A percentile compares a stretch with the other conserved stretches of the same genome.
These are phyloP conservation scores for Syngnathus acus DNA, from an alignment of 2,797 vertebrate species.

Conservation along the genomic window DNA sequence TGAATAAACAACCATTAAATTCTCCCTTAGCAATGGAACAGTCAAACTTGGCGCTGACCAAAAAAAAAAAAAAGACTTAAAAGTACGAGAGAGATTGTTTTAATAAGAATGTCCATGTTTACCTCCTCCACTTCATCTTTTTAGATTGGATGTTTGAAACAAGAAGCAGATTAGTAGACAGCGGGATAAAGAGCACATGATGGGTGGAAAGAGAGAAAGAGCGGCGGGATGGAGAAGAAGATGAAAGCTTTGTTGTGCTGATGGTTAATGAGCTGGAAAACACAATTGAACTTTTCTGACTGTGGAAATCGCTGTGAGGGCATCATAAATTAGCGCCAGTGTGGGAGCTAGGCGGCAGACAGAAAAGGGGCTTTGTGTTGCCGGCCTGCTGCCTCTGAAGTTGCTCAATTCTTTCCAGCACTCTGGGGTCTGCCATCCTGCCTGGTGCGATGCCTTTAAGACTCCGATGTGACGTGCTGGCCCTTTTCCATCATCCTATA, in stretches of 20 bases:
- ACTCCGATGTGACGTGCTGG: not conserved
- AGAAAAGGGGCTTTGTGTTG: conserved; percentile 73
- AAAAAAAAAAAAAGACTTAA: conserved; percentile 30
- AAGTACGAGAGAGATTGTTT: conserved; percentile 23
- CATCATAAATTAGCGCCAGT: conserved; percentile 78
- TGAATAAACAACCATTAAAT: conserved; percentile 80
- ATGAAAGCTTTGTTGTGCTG: conserved; percentile 76
- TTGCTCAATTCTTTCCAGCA: conserved; percentile 21
- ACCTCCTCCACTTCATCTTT: conserved; percentile 33
- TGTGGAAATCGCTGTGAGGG: conserved; percentile 81
- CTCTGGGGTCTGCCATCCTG: conserved; percentile 5
- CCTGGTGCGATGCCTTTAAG: conserved; percentile 17
- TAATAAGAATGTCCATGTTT: conserved; percentile 36
- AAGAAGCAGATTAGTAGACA: conserved; percentile 33
- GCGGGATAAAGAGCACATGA: conserved; percentile 41
- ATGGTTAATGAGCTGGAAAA: conserved; percentile 85
- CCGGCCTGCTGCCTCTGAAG: conserved; percentile 41
- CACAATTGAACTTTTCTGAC: conserved; percentile 78
- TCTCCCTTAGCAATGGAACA: conserved; percentile 45
- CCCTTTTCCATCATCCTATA: conserved; percentile 20
- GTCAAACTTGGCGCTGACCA: conserved; percentile 27
- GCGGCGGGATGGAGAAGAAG: conserved; percentile 54
- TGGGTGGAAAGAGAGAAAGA: conserved; percentile 45
- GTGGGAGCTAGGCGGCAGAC: conserved; percentile 73
- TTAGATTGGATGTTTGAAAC: conserved; percentile 19